Evolutionary conservation across 2,797 vertebrate species (phyloP).

Genomic region (Neomorphus geoffroyi): DNA sequence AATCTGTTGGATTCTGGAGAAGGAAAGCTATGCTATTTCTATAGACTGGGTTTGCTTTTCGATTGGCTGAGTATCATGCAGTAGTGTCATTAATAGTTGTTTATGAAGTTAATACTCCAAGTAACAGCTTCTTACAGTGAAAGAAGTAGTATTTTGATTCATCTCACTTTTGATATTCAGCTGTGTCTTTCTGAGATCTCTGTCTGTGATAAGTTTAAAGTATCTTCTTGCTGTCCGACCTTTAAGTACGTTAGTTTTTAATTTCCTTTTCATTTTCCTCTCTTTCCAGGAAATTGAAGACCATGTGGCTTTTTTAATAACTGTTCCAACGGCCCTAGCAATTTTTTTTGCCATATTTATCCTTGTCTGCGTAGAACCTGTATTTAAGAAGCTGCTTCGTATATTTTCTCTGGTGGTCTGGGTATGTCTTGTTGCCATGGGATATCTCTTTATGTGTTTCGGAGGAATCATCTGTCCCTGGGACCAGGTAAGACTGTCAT

Average conservation of each 20-base stretch:
- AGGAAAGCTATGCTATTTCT: neutral
- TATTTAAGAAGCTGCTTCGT: conserved; percentile 95
- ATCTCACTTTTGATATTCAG: neutral
- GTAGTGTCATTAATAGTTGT: neutral
- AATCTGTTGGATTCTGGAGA: neutral
- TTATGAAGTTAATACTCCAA: neutral
- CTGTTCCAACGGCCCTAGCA: conserved; percentile 94
- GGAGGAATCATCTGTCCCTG: conserved; percentile 94
- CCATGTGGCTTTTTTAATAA: conserved; percentile 95
- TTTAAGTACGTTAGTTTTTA: neutral
- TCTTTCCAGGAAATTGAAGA: conserved; percentile 88
- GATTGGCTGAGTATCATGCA: neutral
- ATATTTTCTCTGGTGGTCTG: conserved; percentile 95
- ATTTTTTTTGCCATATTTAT: conserved; percentile 97
- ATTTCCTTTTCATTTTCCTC: conserved; percentile 37
- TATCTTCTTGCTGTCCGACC: neutral
- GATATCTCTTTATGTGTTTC: conserved; percentile 97
- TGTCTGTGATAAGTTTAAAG: neutral
- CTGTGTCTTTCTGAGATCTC: neutral
- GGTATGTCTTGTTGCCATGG: conserved; percentile 95
- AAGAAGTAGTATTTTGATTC: neutral
- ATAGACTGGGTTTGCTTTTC: neutral
- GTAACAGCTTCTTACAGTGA: neutral
- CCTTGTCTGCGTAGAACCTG: conserved; percentile 94
- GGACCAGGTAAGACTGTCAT: conserved; percentile 90